phyloP scores from a whole-genome alignment of 2,797 vertebrate species.

The Hipposideros larvatus region DNA sequence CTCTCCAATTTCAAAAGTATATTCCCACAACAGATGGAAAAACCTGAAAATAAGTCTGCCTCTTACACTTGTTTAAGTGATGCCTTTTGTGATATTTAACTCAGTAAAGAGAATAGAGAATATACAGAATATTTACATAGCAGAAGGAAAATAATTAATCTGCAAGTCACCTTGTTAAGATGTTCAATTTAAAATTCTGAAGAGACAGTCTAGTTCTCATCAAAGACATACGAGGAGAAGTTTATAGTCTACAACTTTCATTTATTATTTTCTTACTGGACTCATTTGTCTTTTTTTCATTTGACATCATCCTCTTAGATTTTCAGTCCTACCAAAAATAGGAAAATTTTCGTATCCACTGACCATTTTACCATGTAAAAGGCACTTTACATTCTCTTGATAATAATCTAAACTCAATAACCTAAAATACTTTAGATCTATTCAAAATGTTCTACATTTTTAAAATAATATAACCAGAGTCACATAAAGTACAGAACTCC shows the following conservation, averaged over 20 bases:
- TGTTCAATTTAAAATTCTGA: constrained; percentile 17
- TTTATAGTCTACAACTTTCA: not conserved
- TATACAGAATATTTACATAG: not conserved
- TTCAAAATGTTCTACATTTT: not conserved
- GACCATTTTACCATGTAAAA: constrained; percentile 70
- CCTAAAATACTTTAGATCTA: constrained; percentile 2
- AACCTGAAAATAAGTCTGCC: constrained; percentile 78
- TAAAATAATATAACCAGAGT: constrained; percentile 30
- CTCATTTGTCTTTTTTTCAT: constrained; percentile 45
- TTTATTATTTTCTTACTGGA: constrained; percentile 13
- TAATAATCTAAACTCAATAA: not conserved
- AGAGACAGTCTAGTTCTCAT: not conserved
- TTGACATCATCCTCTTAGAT: constrained; percentile 46
- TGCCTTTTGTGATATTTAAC: constrained; percentile 8
- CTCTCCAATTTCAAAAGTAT: constrained; percentile 71
- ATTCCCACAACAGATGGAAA: constrained; percentile 75
- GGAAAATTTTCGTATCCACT: not conserved
- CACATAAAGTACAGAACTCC: not conserved
- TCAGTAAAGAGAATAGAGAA: constrained; percentile 1
- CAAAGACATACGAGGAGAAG: not conserved
- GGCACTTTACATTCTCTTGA: constrained; percentile 68
- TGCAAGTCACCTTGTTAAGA: not conserved
- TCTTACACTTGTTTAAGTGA: constrained; percentile 54
- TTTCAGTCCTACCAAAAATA: not conserved
- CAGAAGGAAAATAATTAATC: constrained; percentile 40